A percentile compares a stretch with the other conserved stretches of the same genome.
Conservation (phyloP, 2,797 vertebrate species). For the Macropus fuliginosus region DNA sequence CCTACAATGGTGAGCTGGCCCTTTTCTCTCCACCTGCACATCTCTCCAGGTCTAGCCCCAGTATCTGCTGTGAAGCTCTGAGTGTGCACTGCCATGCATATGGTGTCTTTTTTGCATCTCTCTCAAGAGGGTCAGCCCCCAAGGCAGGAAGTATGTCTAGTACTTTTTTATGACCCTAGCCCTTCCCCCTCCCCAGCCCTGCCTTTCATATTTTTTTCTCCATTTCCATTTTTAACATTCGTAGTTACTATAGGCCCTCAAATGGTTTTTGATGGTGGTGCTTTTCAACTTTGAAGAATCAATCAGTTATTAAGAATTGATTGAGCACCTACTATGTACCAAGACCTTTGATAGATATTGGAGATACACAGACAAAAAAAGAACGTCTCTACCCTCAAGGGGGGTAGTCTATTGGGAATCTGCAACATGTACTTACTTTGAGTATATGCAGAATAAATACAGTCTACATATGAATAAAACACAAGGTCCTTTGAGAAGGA, state of each 20-base stretch:
- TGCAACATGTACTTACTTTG: slow-evolving; percentile 2
- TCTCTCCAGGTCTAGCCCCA: not conserved
- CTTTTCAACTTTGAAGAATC: not conserved
- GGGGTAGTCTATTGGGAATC: not conserved
- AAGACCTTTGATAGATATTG: not conserved
- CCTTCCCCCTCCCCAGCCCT: not conserved
- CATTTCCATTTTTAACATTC: not conserved
- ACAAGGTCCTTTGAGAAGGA: not conserved
- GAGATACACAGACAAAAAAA: not conserved
- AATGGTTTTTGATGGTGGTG: not conserved
- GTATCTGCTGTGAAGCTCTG: not conserved
- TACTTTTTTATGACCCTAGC: not conserved
- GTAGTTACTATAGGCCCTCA: not conserved
- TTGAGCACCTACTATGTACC: not conserved
- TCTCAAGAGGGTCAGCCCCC: too few relatives aligned
- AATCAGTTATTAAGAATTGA: not conserved
- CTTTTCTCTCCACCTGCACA: not conserved
- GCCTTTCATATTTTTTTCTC: not conserved
- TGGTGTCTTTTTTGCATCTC: too few relatives aligned
- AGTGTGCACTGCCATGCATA: too few relatives aligned
- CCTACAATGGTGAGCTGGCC: not conserved
- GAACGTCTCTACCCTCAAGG: not conserved
- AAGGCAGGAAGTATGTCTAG: too few relatives aligned
- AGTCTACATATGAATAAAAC: not conserved
- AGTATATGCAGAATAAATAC: not conserved